Base-by-base conservation (phyloP, 2,113 vertebrate species). In the Saguinus midas region DNA sequence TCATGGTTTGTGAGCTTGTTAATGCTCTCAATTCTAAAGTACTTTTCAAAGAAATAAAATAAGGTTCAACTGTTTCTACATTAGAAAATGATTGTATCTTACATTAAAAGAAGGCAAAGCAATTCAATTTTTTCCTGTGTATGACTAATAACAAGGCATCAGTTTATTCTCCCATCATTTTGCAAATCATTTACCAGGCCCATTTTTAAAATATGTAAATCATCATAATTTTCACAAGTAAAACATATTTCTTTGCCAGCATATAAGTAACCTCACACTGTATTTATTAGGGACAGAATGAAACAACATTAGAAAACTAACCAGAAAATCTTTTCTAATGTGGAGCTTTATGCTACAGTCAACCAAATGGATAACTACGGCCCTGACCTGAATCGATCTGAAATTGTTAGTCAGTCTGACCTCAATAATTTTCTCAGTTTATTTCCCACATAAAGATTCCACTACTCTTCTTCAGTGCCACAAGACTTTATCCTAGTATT, bases 31-130 rank as follows among this genome's bases (percentile, higher is more conserved):
- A 20, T 75, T 90, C 8, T 21, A 57, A 66, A 45, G 43, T 83
- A 45, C 66, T 94, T 78, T 88, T 90, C 35, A 43, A 92, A 64
- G 37, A 90, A 90, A 82, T 37, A 96, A 81, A 96, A 84, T 72
- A 58, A 4, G 16, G 58, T 90, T 92, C 37, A 79, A 72, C 32
- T 81, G 14, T 90, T 96, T 85, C 50, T 40, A 37, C 1, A 14
- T 83, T 85, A 70, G 10, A 83, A 96, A 92, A 89, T 14, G 29
- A 50, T 68, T 40, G 11, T 64, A 45, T n/a, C 13, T 45, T 83
- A 58, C 55, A 89, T 50, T 87, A 10, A 94, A 83, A 66, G 21
- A 94, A 76, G 12, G 23, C 13, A 86, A 89, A 73, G 32, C n/a
- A 90, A 85, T 61, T 68, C 12, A 45, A 21, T 58, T 70, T n/a